phyloP scores from a whole-genome alignment of 37 sponge, comb jelly and placozoan species.

The Theonella swinhoei region DNA sequence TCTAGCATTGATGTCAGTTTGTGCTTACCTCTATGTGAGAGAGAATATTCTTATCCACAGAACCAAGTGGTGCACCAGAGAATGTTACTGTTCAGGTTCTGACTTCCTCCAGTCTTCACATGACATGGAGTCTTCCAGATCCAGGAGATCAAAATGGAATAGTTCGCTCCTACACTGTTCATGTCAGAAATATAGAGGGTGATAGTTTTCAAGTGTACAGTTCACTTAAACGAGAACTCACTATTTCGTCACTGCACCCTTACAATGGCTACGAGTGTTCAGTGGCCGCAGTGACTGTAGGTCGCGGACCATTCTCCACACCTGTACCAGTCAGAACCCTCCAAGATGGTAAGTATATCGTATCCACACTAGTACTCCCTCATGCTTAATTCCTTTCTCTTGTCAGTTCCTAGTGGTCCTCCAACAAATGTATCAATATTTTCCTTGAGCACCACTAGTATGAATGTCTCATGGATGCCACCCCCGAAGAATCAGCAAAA shows the following conservation, averaged over 20 bases:
- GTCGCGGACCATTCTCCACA: not conserved
- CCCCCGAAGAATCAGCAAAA: conserved; percentile 9
- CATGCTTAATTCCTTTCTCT: not conserved
- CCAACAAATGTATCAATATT: not conserved
- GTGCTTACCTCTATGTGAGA: too few relatives aligned
- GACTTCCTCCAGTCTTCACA: not conserved
- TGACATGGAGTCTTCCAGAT: conserved; percentile 14
- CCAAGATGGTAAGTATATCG: conserved; percentile 4
- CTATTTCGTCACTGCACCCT: not conserved
- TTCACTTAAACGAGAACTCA: not conserved
- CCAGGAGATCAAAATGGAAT: conserved; percentile 26
- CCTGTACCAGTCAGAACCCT: not conserved
- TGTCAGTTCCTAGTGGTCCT: conserved; percentile 6
- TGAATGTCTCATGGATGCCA: conserved; percentile 5
- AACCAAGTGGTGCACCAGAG: too few relatives aligned
- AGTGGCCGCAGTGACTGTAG: conserved; percentile 8
- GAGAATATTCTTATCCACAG: too few relatives aligned
- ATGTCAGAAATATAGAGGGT: not conserved
- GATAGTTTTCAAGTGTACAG: not conserved
- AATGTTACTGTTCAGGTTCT: not conserved
- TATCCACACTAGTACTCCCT: not conserved
- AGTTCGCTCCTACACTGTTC: conserved; percentile 7
- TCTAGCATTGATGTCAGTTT: too few relatives aligned
- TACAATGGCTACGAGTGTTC: not conserved
- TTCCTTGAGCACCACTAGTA: not conserved